Percentiles rank a stretch among this genome's conserved stretches.
Conservation (phyloP, 2,888 invertebrate species). For the Aleiodes leptofemur region DNA sequence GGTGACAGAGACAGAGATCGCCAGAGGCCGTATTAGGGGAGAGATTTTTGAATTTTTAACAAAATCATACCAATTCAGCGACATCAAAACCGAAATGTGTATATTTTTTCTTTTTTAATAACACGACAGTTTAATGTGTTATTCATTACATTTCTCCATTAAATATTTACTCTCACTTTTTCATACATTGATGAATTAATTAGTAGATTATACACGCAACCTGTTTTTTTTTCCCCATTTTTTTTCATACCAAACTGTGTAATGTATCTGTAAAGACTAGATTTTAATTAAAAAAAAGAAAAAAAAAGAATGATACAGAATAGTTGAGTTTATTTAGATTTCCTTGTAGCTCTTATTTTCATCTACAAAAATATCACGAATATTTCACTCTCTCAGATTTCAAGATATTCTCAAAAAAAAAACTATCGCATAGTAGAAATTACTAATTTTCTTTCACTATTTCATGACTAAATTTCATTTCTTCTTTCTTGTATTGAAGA, state of each 20-base stretch:
- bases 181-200: slow-evolving; percentile 20
- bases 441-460: background rate
- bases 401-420: background rate
- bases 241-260: slow-evolving; percentile 50
- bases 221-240: slow-evolving; percentile 22
- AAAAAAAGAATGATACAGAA: slow-evolving; percentile 55
- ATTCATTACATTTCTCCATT: slow-evolving; percentile 29
- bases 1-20: slow-evolving; percentile 77
- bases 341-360: background rate
- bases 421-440: slow-evolving; percentile 2
- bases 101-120: slow-evolving; percentile 52
- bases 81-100: slow-evolving; percentile 45
- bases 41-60: slow-evolving; percentile 18
- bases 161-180: slow-evolving; percentile 31
- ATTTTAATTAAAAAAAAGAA: slow-evolving; percentile 65
- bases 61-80: slow-evolving; percentile 7
- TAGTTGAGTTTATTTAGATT: background rate
- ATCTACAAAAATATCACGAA: too few relatives aligned
- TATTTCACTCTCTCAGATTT: too few relatives aligned
- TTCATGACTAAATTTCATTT: background rate
- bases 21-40: slow-evolving; percentile 75
- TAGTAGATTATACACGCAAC: background rate
- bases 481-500: background rate
- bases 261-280: slow-evolving; percentile 62
- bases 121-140: slow-evolving; percentile 27